phyloP scores from a whole-genome alignment of 2,888 invertebrate species.

The Enchytraeus crypticus region DNA sequence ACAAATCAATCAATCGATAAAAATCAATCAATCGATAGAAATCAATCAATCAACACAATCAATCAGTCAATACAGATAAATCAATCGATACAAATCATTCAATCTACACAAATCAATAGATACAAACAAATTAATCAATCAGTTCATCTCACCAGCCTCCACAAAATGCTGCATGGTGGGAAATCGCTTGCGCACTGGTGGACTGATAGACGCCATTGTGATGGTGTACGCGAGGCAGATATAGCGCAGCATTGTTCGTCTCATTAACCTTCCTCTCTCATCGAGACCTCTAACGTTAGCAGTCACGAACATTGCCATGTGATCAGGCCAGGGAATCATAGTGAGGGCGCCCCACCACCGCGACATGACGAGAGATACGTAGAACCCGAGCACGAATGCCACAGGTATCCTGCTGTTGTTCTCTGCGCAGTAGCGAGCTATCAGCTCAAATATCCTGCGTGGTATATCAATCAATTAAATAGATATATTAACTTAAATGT shows the following conservation, averaged over 20 bases:
- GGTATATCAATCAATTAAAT: neutral
- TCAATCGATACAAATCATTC: too few relatives aligned
- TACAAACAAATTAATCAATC: too few relatives aligned
- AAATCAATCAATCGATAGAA: too few relatives aligned
- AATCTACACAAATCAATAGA: too few relatives aligned
- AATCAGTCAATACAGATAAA: too few relatives aligned
- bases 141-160: constrained; percentile 48
- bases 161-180: constrained; percentile 51
- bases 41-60: too few relatives aligned
- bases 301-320: constrained; percentile 57
- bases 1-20: too few relatives aligned
- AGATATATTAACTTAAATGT: neutral
- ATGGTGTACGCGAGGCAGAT: constrained; percentile 52
- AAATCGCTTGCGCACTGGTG: constrained; percentile 56
- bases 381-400: constrained; percentile 87
- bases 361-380: constrained; percentile 82
- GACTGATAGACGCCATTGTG: constrained; percentile 58
- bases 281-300: constrained; percentile 56
- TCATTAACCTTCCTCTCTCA: constrained; percentile 56
- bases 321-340: constrained; percentile 70
- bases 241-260: constrained; percentile 59
- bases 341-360: constrained; percentile 81
- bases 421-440: constrained; percentile 74
- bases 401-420: constrained; percentile 81
- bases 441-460: constrained; percentile 62